Conservation (phyloP, 1,140 invertebrate species). For the Cephus cinctus region DNA sequence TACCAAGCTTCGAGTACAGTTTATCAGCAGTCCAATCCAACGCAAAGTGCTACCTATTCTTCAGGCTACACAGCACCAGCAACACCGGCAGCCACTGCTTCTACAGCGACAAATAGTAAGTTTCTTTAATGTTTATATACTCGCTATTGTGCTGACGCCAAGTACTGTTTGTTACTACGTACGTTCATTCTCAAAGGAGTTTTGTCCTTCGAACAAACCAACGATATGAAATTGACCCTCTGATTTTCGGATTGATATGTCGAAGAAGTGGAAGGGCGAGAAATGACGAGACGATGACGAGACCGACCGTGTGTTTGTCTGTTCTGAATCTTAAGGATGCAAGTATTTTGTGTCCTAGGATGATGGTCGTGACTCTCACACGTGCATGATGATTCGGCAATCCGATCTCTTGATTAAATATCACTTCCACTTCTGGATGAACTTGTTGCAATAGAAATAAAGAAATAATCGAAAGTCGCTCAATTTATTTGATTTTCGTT, state of each 20-base stretch:
- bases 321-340: neutral
- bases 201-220: conserved; percentile 23
- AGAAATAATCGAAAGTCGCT: neutral
- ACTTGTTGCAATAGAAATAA: too few species aligned
- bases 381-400: neutral
- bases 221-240: conserved; percentile 52
- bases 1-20: conserved; percentile 53
- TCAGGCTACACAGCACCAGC: conserved; percentile 58
- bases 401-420: conserved; percentile 5
- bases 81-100: conserved; percentile 61
- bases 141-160: conserved; percentile 1
- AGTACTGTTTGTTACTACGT: neutral
- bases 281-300: conserved; percentile 4
- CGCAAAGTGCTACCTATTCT: conserved; percentile 51
- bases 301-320: neutral
- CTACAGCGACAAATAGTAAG: conserved; percentile 54
- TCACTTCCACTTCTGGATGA: too few species aligned
- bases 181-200: too few species aligned
- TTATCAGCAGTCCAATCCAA: conserved; percentile 52
- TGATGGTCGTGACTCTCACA: neutral
- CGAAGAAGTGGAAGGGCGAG: conserved; percentile 7
- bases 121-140: conserved; percentile 19
- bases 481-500: too few species aligned
- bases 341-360: neutral
- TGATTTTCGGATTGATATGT: conserved; percentile 26